These are phyloP conservation scores for Melanargia galathea DNA, from an alignment of 2,888 invertebrate genomes.

Conservation along the genomic window DNA sequence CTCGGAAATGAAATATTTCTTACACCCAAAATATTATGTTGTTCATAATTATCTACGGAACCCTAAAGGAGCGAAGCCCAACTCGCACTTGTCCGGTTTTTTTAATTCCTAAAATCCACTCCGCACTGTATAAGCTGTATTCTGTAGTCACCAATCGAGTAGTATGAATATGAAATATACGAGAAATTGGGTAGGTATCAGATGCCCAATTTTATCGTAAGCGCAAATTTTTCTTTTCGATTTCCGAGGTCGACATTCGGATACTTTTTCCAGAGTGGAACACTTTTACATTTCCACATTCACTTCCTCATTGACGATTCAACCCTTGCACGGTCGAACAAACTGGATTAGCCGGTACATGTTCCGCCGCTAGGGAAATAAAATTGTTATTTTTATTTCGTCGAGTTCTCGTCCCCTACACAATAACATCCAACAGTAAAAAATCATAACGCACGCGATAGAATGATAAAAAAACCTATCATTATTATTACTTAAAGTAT, in stretches of 20 bases:
- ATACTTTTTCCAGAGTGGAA: constrained; percentile 66
- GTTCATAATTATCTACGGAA: too few relatives aligned
- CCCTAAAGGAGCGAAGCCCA: too few relatives aligned
- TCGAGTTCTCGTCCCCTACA: constrained; percentile 61
- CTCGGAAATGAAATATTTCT: too few relatives aligned
- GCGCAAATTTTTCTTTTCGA: constrained; percentile 2
- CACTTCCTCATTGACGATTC: constrained; percentile 78
- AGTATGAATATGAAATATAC: too few relatives aligned
- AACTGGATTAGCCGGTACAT: constrained; percentile 80
- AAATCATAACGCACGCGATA: constrained; percentile 65
- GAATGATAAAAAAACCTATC: constrained; percentile 50
- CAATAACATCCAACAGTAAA: constrained; percentile 72
- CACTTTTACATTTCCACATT: constrained; percentile 73
- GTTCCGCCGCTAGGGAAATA: constrained; percentile 78
- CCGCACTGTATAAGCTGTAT: neutral
- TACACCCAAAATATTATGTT: too few relatives aligned
- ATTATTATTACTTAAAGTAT: constrained; percentile 42
- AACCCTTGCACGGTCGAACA: constrained; percentile 80
- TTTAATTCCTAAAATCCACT: neutral
- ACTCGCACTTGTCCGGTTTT: too few relatives aligned
- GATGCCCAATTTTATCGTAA: neutral
- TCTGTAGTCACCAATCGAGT: neutral
- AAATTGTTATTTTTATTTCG: constrained; percentile 75
- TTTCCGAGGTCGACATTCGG: constrained; percentile 61
- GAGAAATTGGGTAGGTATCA: neutral